Base-by-base conservation (phyloP, 2,113 vertebrate species). In the Rhea americana region DNA sequence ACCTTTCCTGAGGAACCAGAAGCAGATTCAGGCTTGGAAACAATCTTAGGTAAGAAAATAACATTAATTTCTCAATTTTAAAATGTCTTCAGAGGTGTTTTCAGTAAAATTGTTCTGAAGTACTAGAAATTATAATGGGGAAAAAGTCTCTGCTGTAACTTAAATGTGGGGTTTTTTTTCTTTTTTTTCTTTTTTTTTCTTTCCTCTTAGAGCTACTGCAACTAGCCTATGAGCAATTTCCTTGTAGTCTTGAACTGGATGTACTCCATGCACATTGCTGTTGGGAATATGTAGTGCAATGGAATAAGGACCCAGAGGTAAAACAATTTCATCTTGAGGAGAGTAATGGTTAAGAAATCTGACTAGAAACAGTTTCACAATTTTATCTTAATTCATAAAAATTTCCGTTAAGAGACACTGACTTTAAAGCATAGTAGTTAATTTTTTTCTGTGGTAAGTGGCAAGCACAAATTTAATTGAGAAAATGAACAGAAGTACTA, bases 261-360 rank as follows among this genome's bases (percentile, higher is more conserved):
- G 90, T 99, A 85, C 97, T 99, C 51, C 98, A 98, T 5, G 98
- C 99, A 1, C 99, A 99, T 87, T 99, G 99, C 96, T 99, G 98
- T 93, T 99, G 99, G 99, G 99, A 99, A 59, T 99, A 99, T 8
- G 98, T 99, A 35, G 99, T 99, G 39, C 99, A 99, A 96, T 99
- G 99, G 99, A 99, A 99, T 96, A 99, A 99, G 94, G 99, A 99
- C 95, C 98, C 99, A 4, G 99, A 99, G 99, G 99, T 99, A 93
- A 91, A 89, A 15, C 9, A 76, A 72, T 39, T 53, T 73, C 19
- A 65, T 79, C 30, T 53, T 93, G 24, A 0, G 3, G 24, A 13
- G 47, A 59, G 4, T 55, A 47, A 22, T n/a, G 24, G 30, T 71
- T 59, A 66, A 70, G 50, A 58, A 9, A 65, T 9, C 21, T 91